Conservation (phyloP, 2,797 vertebrate species). For the Cercopithecus diana region DNA sequence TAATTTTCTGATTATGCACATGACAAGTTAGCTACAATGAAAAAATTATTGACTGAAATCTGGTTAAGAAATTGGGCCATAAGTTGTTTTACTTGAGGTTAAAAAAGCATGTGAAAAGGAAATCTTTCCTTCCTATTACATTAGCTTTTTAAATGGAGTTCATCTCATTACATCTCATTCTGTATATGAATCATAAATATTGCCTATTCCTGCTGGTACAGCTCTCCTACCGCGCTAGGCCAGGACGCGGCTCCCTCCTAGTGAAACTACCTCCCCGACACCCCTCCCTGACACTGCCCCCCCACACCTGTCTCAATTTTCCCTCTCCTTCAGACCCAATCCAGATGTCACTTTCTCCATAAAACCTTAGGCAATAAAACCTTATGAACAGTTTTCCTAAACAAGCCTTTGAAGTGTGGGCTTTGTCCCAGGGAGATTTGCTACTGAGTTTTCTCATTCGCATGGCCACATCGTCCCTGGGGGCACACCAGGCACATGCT, state of each 20-base stretch:
- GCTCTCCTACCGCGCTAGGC: background rate
- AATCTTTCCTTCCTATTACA: background rate
- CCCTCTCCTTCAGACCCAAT: background rate
- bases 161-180: background rate
- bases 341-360: background rate
- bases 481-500: background rate
- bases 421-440: background rate
- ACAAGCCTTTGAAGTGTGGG: background rate
- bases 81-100: background rate
- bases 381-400: background rate
- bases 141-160: background rate
- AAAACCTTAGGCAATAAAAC: background rate
- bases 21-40: background rate
- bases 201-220: background rate
- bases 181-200: background rate
- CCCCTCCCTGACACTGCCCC: rapidly evolving
- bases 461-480: rapidly evolving
- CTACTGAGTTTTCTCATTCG: background rate
- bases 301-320: background rate
- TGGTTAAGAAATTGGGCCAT: background rate
- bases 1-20: background rate
- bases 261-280: background rate
- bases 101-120: background rate
- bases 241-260: background rate
- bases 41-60: background rate